Evolutionary conservation across 2,797 vertebrate species (phyloP), one percentile per base, ranked within the genome.

Genomic region (Neosilurus hyrtlii): DNA sequence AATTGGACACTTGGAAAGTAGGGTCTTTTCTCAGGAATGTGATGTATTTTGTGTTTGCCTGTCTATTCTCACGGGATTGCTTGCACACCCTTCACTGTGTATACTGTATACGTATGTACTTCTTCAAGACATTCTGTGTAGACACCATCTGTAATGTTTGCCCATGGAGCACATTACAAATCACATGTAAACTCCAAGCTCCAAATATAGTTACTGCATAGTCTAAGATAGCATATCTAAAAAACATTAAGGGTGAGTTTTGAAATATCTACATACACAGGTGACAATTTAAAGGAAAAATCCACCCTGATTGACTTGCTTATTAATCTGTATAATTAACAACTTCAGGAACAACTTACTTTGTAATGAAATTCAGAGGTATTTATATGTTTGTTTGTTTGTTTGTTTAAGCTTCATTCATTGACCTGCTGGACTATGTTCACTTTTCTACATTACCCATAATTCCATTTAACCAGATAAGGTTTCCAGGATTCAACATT

Each of bases 1-100:
- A 93, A 95, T 88, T 10, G 35, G 87, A 94, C 84, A 89, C 92
- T 84, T 78, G 30, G 66, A 66, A 61, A 16, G 87, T 86, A 81
- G 88, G 51, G 84, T 89, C 85, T 90, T 87, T 92, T 88, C 89
- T 87, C 74, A 37, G 68, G 57, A 74, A 79, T 83, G 70, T 67
- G 72, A 78, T 18, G 73, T 61, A 83, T 81, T 52, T 76, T 59
- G 43, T 71, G 26, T 18, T 49, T 62, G 67, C 43, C 24, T 62
- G 16, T 63, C 9, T 8, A 24, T 62, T 79, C 30, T 75, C 67
- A 59, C 52, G 11, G 26, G 26, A 35, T 72, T 30, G 56, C 66
- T 79, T 24, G 30, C 61, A 24, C 16, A 1, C 9, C 73, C 30
- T 72, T 22, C 15, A 51, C 57, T 79, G 67, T 77, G 73, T 20